A percentile compares a stretch with the other conserved stretches of the same genome.
phyloP scores from a whole-genome alignment of 2,888 invertebrate species.

The Cremastinae sp. region DNA sequence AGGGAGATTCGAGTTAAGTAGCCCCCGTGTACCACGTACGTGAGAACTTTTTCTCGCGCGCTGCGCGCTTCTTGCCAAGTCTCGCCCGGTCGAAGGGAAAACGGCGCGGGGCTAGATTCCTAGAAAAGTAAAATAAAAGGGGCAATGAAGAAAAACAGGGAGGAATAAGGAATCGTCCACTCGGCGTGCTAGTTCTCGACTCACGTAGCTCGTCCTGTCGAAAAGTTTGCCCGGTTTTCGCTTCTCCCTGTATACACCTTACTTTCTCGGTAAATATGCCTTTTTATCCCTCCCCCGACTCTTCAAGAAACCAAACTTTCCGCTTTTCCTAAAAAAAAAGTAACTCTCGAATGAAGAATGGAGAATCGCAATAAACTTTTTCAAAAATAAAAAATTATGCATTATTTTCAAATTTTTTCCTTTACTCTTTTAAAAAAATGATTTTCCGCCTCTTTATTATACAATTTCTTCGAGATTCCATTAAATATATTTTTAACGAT shows the following conservation, averaged over 20 bases:
- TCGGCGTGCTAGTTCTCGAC: conserved; percentile 31
- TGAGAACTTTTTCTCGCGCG: conserved; percentile 42
- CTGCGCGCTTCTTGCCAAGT: conserved; percentile 4
- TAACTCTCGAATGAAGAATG: neutral
- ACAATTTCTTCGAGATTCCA: no score
- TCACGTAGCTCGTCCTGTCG: conserved; percentile 38
- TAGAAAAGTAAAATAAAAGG: conserved; percentile 27
- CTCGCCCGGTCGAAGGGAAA: conserved; percentile 12
- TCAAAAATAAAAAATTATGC: neutral
- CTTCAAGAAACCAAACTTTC: conserved; percentile 10
- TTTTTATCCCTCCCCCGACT: neutral
- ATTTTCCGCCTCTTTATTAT: no score
- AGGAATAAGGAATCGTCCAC: conserved; percentile 47
- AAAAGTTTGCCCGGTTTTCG: conserved; percentile 38
- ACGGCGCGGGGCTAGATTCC: conserved; percentile 21
- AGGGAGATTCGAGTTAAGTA: conserved; percentile 72
- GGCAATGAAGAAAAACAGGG: conserved; percentile 30
- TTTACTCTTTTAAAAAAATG: no score
- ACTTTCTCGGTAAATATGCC: conserved; percentile 35
- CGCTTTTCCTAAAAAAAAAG: neutral
- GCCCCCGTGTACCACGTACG: conserved; percentile 51
- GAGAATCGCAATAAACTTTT: neutral
- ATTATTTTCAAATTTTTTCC: no score
- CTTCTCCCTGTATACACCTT: neutral
- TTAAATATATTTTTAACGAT: no score